These are phyloP conservation scores for Salpingus planirostris DNA, from an alignment of 2,888 invertebrate genomes.

Conservation along the genomic window DNA sequence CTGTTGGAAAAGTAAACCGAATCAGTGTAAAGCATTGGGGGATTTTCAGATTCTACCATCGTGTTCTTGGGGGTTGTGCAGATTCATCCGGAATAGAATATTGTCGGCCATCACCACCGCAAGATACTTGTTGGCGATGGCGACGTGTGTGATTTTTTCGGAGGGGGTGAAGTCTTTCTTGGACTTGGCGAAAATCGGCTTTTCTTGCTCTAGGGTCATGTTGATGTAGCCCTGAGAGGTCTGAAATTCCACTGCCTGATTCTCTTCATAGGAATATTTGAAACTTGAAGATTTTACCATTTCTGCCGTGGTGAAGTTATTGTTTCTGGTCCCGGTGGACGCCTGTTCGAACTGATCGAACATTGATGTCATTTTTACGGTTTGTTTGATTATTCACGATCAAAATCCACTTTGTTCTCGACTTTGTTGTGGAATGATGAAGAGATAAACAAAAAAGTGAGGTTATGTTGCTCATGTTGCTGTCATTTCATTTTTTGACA, in stretches of 20 bases:
- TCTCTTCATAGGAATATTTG: too few species aligned
- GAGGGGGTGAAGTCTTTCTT: conserved; percentile 73
- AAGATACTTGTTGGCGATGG: conserved; percentile 73
- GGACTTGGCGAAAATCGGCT: conserved; percentile 79
- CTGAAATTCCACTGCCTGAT: too few species aligned
- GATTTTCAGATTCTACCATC: conserved; percentile 52
- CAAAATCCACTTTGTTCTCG: too few species aligned
- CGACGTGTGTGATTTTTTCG: conserved; percentile 69
- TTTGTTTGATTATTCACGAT: too few species aligned
- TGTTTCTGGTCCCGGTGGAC: conserved; percentile 48
- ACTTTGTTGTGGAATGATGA: too few species aligned
- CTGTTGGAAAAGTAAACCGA: conserved; percentile 49
- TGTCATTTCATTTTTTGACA: not conserved
- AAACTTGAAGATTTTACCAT: too few species aligned
- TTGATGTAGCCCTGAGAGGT: conserved; percentile 48
- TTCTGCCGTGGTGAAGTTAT: conserved; percentile 40
- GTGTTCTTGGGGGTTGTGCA: conserved; percentile 66
- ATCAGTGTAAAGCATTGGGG: too few species aligned
- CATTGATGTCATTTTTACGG: conserved; percentile 62
- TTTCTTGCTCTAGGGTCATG: conserved; percentile 59
- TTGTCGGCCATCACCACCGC: conserved; percentile 79
- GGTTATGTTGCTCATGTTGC: conserved; percentile 2
- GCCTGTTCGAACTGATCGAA: conserved; percentile 78
- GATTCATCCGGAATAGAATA: conserved; percentile 69
- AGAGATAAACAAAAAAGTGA: conserved; percentile 2